Evolutionary conservation across 2,888 invertebrate genomes (phyloP).

Genomic region (Drosophila birchii): DNA sequence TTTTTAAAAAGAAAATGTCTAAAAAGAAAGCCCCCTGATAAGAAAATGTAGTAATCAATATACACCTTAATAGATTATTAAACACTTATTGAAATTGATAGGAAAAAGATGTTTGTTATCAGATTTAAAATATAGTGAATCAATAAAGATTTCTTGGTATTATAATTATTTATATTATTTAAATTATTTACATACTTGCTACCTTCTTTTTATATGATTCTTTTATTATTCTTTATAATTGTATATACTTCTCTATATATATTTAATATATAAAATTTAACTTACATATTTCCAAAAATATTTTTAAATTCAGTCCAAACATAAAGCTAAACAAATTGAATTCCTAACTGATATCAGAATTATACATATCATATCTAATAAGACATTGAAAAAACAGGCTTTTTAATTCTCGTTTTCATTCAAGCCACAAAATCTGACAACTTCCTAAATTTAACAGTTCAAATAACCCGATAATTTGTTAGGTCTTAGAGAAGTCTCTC

Average conservation of each 20-base stretch:
- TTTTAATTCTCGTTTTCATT: not conserved
- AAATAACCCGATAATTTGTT: not conserved
- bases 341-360: too few species aligned
- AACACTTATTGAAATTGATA: constrained; percentile 1
- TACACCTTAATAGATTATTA: too few species aligned
- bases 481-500: not conserved
- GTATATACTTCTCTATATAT: too few species aligned
- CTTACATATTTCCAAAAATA: not conserved
- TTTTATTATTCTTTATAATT: too few species aligned
- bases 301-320: too few species aligned
- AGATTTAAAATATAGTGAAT: not conserved
- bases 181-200: not conserved
- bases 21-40: constrained; percentile 3
- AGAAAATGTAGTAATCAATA: not conserved
- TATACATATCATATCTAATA: not conserved
- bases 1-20: too few species aligned
- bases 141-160: not conserved
- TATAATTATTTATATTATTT: too few species aligned
- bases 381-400: not conserved
- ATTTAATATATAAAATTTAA: too few species aligned
- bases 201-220: too few species aligned
- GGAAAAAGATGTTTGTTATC: not conserved
- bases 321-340: not conserved
- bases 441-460: not conserved
- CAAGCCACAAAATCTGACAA: not conserved